Base-by-base conservation (phyloP, 1,140 invertebrate genomes). In the Pissodes strobi region DNA sequence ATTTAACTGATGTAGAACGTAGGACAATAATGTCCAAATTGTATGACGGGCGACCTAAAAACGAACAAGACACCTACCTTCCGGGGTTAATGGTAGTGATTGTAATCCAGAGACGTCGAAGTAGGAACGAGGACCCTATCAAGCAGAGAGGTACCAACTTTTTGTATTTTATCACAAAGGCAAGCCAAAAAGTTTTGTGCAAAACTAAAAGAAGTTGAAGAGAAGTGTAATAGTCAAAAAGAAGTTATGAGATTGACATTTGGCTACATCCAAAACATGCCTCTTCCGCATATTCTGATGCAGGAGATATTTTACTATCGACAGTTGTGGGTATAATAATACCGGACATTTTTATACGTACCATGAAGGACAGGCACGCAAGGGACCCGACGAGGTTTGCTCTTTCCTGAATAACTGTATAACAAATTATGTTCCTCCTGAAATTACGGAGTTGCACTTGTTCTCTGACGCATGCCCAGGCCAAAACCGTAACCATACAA, bases 271-370 rank as follows among this genome's bases (percentile, higher is more conserved):
- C 30, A 34, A 34, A 34, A 34, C n/a, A n/a, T n/a, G n/a, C n/a
- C n/a, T n/a, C n/a, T n/a, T n/a, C n/a, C n/a, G n/a, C n/a, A n/a
- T n/a, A 45, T 68, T 19, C 63, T 56, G 2, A 41, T 60, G 13
- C 55, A 64, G 38, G 52, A 61, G 57, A 49, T 67, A 5, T 64
- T 69, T 41, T 70, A 76, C 63, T 64, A 63, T 49, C 39, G 73
- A 19, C 73, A 78, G 49, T 66, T 77, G 22, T 76, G 66, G 59
- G 41, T 75, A 21, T 69, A 68, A 27, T 21, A 66, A 71, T 34
- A 66, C 41, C 2, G 59, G 67, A 22, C 39, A 61, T 43, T 71
- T 68, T 57, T 77, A 72, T 56, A 53, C 68, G 34, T 76, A 75
- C 58, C 64, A 55, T 58, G 66, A 67, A 51, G 66, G 60, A 17